Conservation (phyloP, 2,113 vertebrate genomes). For the Jacana jacana region DNA sequence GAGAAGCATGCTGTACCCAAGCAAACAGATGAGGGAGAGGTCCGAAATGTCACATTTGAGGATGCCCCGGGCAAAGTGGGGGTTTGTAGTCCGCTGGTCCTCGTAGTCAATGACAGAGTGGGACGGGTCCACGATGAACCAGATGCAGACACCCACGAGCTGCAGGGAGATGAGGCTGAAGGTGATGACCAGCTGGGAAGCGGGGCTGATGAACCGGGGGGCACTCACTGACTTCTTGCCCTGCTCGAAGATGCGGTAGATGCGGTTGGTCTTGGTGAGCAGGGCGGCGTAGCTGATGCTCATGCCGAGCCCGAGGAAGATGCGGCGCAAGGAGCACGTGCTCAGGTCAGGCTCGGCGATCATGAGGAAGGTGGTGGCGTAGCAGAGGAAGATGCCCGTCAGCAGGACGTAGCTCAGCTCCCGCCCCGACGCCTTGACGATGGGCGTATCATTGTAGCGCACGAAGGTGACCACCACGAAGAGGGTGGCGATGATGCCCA, state of each 20-base stretch:
- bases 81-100: conserved; percentile 93
- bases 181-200: conserved; percentile 93
- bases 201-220: conserved; percentile 92
- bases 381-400: conserved; percentile 95
- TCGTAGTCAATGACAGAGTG: conserved; percentile 94
- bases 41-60: conserved; percentile 93
- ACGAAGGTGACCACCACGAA: conserved; percentile 91
- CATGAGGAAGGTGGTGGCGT: conserved; percentile 95
- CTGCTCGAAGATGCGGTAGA: conserved; percentile 98
- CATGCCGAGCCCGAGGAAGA: conserved; percentile 96
- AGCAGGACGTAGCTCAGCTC: conserved; percentile 95
- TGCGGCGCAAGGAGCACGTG: conserved; percentile 88
- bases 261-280: conserved; percentile 97
- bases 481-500: conserved; percentile 90
- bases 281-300: conserved; percentile 95
- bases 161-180: conserved; percentile 96
- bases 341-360: conserved; percentile 87
- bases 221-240: conserved; percentile 93
- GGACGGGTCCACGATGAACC: conserved; percentile 94
- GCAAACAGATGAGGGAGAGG: conserved; percentile 95
- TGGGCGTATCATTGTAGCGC: conserved; percentile 95
- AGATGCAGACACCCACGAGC: conserved; percentile 92
- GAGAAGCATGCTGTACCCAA: conserved; percentile 96
- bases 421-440: conserved; percentile 93
- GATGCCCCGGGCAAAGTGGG: conserved; percentile 85